Base-by-base conservation (phyloP, 2,797 vertebrate species). In the Pangasius larnaudii region DNA sequence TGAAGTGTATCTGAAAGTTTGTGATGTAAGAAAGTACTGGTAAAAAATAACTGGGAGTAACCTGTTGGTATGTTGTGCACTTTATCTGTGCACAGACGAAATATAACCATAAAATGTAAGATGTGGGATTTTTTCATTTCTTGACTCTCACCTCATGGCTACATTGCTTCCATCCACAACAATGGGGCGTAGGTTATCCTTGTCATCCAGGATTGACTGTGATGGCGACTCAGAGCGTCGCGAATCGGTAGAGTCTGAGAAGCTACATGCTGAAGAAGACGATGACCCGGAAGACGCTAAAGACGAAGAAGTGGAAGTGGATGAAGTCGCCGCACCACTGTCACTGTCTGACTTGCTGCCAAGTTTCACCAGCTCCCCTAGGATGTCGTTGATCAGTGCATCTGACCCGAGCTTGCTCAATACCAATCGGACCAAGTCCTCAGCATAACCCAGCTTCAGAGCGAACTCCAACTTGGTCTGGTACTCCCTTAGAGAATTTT, bases 161-260 rank as follows among this genome's bases (percentile, higher is more conserved):
- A 99, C 97, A 13, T 99, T 99, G 94, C 98, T 99, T 89, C 98
- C 98, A 69, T 99, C 98, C 86, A 99, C 95, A 88, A 99, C 98
- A 65, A 99, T 81, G 0, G 98, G 98, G 53, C 97, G 97, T 88
- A 99, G 94, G 94, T 98, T 99, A 91, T 98, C 97, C 90, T 96
- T 97, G 91, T 99, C 97, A 71, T 98, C 97, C 83, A 95, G 90
- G n/a, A 92, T 92, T 85, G 97, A 95, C 87, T 95, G 96, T 83
- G 96, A 95, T 0, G 96, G 96, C 85, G 97, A 97, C 36, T 97
- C 96, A 1, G 96, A 95, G 78, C 94, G 92, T 88, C 96, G 97
- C 72, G 96, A 97, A 90, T 98, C 97, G 42, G 96, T 93, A 81
- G 94, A 94, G 89, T 93, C 92, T 58, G 94, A 96, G 0, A 96